phyloP scores from a whole-genome alignment of 2,797 vertebrate species.

The Steatocranus sp. region DNA sequence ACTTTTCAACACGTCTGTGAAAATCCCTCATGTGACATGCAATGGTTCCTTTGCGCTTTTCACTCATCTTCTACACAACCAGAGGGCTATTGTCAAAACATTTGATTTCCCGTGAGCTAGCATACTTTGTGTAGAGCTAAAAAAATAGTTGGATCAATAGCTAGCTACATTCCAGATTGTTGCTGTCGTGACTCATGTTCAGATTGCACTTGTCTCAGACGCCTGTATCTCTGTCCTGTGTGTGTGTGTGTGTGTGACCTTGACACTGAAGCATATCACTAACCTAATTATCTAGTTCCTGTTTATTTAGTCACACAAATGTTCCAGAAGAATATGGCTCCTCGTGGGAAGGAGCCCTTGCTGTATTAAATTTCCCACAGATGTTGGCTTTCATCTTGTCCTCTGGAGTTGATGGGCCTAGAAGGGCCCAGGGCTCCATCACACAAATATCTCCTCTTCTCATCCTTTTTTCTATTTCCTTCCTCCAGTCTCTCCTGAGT shows the following conservation, averaged over 20 bases:
- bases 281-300: slow-evolving; percentile 49
- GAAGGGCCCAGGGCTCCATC: not conserved
- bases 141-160: slow-evolving; percentile 18
- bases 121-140: not conserved
- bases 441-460: not conserved
- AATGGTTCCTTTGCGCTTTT: not conserved
- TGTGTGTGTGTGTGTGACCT: slow-evolving; percentile 26
- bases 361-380: slow-evolving; percentile 14
- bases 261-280: slow-evolving; percentile 33
- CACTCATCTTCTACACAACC: not conserved
- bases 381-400: slow-evolving; percentile 38
- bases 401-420: slow-evolving; percentile 20
- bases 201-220: not conserved
- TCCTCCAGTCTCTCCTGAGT: slow-evolving; percentile 90
- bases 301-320: slow-evolving; percentile 31
- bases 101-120: not conserved
- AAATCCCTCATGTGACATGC: not conserved
- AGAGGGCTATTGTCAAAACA: not conserved
- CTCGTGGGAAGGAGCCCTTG: not conserved
- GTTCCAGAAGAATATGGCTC: not conserved
- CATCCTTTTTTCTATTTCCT: not conserved
- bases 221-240: not conserved
- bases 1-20: not conserved
- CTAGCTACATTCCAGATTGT: not conserved
- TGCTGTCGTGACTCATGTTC: slow-evolving; percentile 16